Evolutionary conservation across 1,140 invertebrate species (phyloP), one percentile per base, ranked within the genome.

Genomic region (Drosophila burlai): DNA sequence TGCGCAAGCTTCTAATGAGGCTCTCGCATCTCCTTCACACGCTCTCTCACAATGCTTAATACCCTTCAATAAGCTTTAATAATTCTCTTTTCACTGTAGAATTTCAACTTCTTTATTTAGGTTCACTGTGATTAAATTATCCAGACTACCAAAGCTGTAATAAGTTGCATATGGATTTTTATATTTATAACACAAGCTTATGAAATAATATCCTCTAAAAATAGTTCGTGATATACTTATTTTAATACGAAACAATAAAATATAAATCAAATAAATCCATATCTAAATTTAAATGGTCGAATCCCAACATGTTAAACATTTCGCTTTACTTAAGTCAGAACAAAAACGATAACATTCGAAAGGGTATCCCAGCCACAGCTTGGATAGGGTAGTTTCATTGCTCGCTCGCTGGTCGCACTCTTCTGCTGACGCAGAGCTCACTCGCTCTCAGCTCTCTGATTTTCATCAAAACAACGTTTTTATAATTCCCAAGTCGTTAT

Each of bases 401-500:
- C 18, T 21, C 8, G 9, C n/a, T 31, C 50, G 11, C 26, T 49
- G 21, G 13, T 10, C 4, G 9, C 60, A 21, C 34, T 31, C 38
- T 59, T 31, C 24, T 31, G 26, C 8, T 47, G 21, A 6, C 10
- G n/a, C 24, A 16, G 13, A 13, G 45, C 34, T 36, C 16, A 26
- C 26, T 64, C 8, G 1, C 36, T 21, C 15, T 21, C 24, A 11
- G 13, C 11, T 52, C 47, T 43, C 38, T 45, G 3, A 10, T 18
- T 65, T 36, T 45, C 29, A 0, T 10, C 2, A 9, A 7, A 4
- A 7, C 31, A 11, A 8, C 16, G 11, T 8, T 9, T n/a, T 46
- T 71, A 46, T 24, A n/a, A 71, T 71, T 71, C 67, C 40, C 67
- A 71, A 68, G 24, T 31, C 0, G 0, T 45, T 45, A 24, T 68